Evolutionary conservation across 1,140 invertebrate species (phyloP).

Genomic region (Physella acuta): DNA sequence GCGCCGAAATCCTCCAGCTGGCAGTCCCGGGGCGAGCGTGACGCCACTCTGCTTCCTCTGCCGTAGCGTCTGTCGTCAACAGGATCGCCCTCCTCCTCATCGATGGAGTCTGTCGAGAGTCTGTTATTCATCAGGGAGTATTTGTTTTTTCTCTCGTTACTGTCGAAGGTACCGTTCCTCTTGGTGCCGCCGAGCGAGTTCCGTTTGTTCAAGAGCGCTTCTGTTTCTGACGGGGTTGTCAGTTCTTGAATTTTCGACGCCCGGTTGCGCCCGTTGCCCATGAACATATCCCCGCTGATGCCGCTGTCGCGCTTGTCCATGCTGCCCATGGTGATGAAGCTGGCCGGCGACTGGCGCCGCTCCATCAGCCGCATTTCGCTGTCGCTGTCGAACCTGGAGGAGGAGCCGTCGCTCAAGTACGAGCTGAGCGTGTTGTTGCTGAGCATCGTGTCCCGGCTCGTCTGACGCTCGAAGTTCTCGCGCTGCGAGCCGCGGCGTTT

Average conservation of each 20-base stretch:
- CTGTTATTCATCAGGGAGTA: constrained; percentile 1
- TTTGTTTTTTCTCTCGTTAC: neutral
- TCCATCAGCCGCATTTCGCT: constrained; percentile 13
- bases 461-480: constrained; percentile 23
- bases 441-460: constrained; percentile 29
- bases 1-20: neutral
- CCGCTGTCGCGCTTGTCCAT: constrained; percentile 16
- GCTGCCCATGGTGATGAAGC: neutral
- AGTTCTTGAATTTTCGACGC: neutral
- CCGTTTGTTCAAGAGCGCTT: neutral
- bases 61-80: neutral
- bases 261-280: neutral
- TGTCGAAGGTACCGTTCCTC: neutral
- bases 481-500: constrained; percentile 6
- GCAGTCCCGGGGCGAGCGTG: neutral
- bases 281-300: constrained; percentile 3
- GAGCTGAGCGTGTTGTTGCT: constrained; percentile 35
- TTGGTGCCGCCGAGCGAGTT: neutral
- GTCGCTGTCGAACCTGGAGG: constrained; percentile 28
- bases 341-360: constrained; percentile 2
- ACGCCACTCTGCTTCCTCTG: too few species aligned
- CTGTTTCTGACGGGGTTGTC: neutral
- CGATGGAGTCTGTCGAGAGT: constrained; percentile 1
- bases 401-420: constrained; percentile 33
- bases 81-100: neutral